Percentiles rank a stretch among this genome's conserved stretches.
These are phyloP conservation scores for Brachyhypopomus gauderio DNA, from an alignment of 2,113 vertebrate species.

Conservation along the genomic window DNA sequence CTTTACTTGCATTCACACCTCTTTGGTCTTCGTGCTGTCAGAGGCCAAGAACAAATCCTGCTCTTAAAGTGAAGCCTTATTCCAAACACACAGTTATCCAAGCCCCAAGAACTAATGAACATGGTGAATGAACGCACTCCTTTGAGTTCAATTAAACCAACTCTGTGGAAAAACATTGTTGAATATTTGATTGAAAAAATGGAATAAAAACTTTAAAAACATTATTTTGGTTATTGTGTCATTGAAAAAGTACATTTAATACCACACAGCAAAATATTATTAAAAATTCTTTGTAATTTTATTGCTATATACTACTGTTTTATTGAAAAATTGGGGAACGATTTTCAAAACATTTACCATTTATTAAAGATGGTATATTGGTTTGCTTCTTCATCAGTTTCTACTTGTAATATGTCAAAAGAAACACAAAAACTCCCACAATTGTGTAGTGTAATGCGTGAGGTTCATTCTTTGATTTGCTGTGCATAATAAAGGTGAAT, in stretches of 20 bases:
- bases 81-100: not conserved
- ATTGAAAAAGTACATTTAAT: too few species aligned
- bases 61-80: not conserved
- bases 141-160: too few species aligned
- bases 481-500: slow-evolving; percentile 57
- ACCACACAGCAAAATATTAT: too few species aligned
- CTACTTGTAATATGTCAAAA: slow-evolving; percentile 1
- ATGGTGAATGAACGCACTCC: too few species aligned
- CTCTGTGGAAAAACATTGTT: too few species aligned
- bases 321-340: not conserved
- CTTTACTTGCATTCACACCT: not conserved
- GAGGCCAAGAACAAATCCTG: not conserved
- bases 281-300: too few species aligned
- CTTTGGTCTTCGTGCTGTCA: not conserved
- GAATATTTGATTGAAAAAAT: too few species aligned
- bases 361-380: not conserved
- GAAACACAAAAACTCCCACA: not conserved
- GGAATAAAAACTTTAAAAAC: too few species aligned
- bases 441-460: slow-evolving; percentile 46
- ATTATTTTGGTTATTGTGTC: too few species aligned
- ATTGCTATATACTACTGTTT: not conserved
- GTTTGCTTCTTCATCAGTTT: slow-evolving; percentile 6
- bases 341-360: not conserved
- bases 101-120: too few species aligned
- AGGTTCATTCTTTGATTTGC: slow-evolving; percentile 45